Evolutionary conservation across 2,113 vertebrate species (phyloP), one percentile per base, ranked within the genome.

Genomic region (Anser brachyrhynchus): DNA sequence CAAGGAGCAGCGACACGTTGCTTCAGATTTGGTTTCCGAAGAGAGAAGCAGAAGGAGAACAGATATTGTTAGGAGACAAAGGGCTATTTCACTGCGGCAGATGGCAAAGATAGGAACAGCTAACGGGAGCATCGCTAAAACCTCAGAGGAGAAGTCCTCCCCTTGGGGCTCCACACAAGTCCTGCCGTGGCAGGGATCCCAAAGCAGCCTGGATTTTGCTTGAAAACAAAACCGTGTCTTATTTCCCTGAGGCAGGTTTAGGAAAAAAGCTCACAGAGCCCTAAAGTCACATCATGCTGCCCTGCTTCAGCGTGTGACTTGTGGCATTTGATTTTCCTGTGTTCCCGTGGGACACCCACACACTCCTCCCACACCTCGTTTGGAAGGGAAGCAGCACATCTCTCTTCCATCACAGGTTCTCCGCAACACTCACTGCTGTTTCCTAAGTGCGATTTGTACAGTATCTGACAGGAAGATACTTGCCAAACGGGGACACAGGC

Each of bases 61-160:
- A 73, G 69, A 72, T 41, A 62, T 5, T 74, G 62, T 75, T 52
- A 80, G 51, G 31, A 86, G 51, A 94, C 79, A 96, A 97, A 93
- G 66, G 52, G 78, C 75, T 69, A 25, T 66, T 94, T 85, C 9
- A 4, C 64, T 37, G 52, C 3, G 1, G 85, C 90, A 92, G 93
- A 96, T 88, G 79, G 73, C 79, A 90, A 59, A 80, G 67, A 84
- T 0, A 67, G 67, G 62, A 95, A 65, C 1, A 83, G 74, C 33
- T 39, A 91, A 74, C 70, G 33, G 0, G 0, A 79, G 49, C 58
- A 21, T 0, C 2, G 1, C 78, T 75, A n/a, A 76, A 75, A 61
- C 39, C 81, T 82, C 81, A 18, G 51, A 58, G 55, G 64, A 35
- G 35, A 86, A 87, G 83, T 26, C 55, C 83, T 88, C 67, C 92